These are phyloP conservation scores for Pinna nobilis DNA, from an alignment of 1,140 invertebrate species.

Conservation along the genomic window DNA sequence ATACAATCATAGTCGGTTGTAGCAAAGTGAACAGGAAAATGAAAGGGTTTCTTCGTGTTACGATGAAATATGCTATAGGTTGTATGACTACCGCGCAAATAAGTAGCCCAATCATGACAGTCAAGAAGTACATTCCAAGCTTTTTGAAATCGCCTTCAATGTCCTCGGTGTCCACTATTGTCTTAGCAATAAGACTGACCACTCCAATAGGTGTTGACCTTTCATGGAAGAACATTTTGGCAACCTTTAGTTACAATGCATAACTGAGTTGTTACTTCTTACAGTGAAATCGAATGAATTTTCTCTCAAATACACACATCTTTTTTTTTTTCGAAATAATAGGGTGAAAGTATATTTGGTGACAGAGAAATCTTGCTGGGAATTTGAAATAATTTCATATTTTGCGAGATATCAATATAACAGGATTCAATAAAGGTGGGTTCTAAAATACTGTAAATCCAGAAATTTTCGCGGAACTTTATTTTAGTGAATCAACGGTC, in stretches of 20 bases:
- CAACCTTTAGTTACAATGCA: neutral
- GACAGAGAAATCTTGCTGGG: too few relatives aligned
- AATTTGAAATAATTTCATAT: too few relatives aligned
- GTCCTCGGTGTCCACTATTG: constrained; percentile 89
- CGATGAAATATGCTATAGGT: constrained; percentile 88
- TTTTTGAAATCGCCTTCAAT: constrained; percentile 87
- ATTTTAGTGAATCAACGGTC: too few relatives aligned
- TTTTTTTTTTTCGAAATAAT: too few relatives aligned
- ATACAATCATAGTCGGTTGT: constrained; percentile 91
- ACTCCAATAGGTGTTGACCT: constrained; percentile 92
- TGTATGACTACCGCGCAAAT: constrained; percentile 92
- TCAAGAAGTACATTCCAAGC: constrained; percentile 91
- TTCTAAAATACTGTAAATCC: too few relatives aligned
- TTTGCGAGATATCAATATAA: too few relatives aligned
- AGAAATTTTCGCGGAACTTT: too few relatives aligned
- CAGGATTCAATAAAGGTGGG: too few relatives aligned
- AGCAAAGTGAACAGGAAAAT: constrained; percentile 89
- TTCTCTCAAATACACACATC: too few relatives aligned
- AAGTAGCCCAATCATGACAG: constrained; percentile 88
- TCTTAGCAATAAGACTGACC: constrained; percentile 92
- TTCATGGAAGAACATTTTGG: constrained; percentile 32
- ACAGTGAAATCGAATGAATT: neutral
- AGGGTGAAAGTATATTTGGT: too few relatives aligned
- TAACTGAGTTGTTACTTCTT: neutral
- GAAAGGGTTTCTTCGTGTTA: constrained; percentile 91